A percentile compares a stretch with the other conserved stretches of the same genome.
These are phyloP conservation scores for Ceratoteleas bidentatus DNA, from an alignment of 1,140 invertebrate genomes.

Conservation along the genomic window DNA sequence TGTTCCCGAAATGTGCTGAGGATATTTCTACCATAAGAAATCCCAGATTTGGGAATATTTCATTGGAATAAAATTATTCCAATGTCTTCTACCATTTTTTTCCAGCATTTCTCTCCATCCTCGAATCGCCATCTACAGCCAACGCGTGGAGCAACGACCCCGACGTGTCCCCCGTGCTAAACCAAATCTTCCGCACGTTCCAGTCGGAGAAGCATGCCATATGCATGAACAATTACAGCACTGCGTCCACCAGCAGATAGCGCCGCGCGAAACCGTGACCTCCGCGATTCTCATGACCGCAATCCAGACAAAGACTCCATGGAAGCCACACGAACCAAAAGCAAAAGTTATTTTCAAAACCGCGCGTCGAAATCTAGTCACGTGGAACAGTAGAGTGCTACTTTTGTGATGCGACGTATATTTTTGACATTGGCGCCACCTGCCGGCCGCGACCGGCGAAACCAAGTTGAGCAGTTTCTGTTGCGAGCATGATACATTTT, in stretches of 20 bases:
- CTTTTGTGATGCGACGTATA: conserved; percentile 23
- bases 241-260: conserved; percentile 55
- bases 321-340: conserved; percentile 4
- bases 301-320: not conserved
- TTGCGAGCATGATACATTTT: conserved; percentile 22
- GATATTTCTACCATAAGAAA: no score
- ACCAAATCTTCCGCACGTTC: conserved; percentile 85
- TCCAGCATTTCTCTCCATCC: conserved; percentile 85
- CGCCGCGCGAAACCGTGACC: conserved; percentile 23
- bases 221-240: conserved; percentile 73
- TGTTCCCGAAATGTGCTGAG: no score
- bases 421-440: conserved; percentile 21
- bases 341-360: conserved; percentile 27
- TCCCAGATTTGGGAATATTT: no score
- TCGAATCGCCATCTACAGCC: conserved; percentile 83
- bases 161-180: conserved; percentile 84
- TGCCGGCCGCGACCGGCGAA: not conserved
- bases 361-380: conserved; percentile 13
- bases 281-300: no score
- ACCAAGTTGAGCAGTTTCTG: not conserved
- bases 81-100: conserved; percentile 63
- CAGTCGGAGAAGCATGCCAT: conserved; percentile 84
- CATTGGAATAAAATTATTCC: no score
- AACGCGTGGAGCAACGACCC: conserved; percentile 85
- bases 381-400: conserved; percentile 14